Conservation (phyloP, 2,888 invertebrate species). For the Malacosoma neustria region DNA sequence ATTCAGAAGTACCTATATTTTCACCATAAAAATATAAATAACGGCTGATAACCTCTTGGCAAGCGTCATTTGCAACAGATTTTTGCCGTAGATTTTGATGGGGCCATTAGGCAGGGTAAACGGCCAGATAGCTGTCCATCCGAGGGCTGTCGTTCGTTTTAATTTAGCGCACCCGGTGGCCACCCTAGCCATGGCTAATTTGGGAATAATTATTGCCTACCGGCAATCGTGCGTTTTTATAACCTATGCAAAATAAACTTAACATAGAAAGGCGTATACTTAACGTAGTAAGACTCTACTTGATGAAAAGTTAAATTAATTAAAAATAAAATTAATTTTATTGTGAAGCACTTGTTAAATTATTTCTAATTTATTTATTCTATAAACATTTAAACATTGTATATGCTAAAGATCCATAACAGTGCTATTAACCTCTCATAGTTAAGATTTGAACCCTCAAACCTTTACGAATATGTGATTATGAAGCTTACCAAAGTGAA, state of each 20-base stretch:
- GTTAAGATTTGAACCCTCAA: too few relatives aligned
- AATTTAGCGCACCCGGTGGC: slow-evolving; percentile 61
- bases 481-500: too few relatives aligned
- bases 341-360: too few relatives aligned
- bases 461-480: too few relatives aligned
- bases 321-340: too few relatives aligned
- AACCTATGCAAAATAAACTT: neutral
- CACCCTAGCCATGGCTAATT: slow-evolving; percentile 53
- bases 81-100: slow-evolving; percentile 61
- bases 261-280: too few relatives aligned
- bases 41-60: slow-evolving; percentile 11
- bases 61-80: slow-evolving; percentile 53
- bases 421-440: too few relatives aligned
- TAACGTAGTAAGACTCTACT: too few relatives aligned
- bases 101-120: slow-evolving; percentile 52
- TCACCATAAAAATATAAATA: slow-evolving; percentile 18
- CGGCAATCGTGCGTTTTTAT: slow-evolving; percentile 16
- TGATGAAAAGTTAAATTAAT: too few relatives aligned
- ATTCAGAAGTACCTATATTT: slow-evolving; percentile 8
- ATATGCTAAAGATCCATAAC: too few relatives aligned
- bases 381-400: too few relatives aligned
- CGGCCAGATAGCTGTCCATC: slow-evolving; percentile 50
- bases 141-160: slow-evolving; percentile 50
- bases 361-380: too few relatives aligned
- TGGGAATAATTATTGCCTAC: slow-evolving; percentile 61